Percentiles rank a stretch among this genome's conserved stretches.
Evolutionary conservation across 1,140 invertebrate genomes (phyloP).

Genomic region (Tachypleus tridentatus): DNA sequence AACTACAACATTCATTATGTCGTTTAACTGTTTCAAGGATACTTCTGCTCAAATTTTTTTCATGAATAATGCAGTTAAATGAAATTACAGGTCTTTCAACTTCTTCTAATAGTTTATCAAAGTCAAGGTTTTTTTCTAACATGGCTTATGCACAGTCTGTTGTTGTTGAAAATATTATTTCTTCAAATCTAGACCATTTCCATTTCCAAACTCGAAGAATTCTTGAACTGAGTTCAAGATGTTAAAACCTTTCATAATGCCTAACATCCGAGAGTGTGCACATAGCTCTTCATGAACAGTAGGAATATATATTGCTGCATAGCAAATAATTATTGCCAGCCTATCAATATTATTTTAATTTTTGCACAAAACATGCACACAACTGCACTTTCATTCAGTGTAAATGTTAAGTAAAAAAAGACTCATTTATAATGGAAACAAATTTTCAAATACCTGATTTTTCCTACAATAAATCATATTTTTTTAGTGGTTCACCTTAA

Average conservation of each 20-base stretch:
- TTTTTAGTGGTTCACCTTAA: too few species aligned
- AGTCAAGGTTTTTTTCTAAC: neutral
- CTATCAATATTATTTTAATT: neutral
- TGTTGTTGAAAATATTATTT: neutral
- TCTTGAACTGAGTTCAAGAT: neutral
- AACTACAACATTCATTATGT: neutral
- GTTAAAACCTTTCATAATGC: neutral
- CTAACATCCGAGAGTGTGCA: neutral
- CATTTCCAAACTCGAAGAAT: neutral
- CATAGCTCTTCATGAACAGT: slow-evolving; percentile 3
- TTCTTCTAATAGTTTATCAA: slow-evolving; percentile 1
- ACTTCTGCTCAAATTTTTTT: neutral
- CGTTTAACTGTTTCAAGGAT: slow-evolving; percentile 2
- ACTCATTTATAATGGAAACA: too few species aligned
- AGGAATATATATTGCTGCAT: neutral
- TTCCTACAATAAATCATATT: too few species aligned
- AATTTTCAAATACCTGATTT: too few species aligned
- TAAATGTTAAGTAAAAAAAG: too few species aligned
- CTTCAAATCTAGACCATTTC: neutral
- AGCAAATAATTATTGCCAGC: neutral
- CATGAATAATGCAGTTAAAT: neutral
- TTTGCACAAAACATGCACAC: too few species aligned
- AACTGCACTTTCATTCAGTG: too few species aligned
- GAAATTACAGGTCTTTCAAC: neutral
- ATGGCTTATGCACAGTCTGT: neutral